Evolutionary conservation across 1,140 invertebrate genomes (phyloP).

Genomic region (Contarinia nasturtii): DNA sequence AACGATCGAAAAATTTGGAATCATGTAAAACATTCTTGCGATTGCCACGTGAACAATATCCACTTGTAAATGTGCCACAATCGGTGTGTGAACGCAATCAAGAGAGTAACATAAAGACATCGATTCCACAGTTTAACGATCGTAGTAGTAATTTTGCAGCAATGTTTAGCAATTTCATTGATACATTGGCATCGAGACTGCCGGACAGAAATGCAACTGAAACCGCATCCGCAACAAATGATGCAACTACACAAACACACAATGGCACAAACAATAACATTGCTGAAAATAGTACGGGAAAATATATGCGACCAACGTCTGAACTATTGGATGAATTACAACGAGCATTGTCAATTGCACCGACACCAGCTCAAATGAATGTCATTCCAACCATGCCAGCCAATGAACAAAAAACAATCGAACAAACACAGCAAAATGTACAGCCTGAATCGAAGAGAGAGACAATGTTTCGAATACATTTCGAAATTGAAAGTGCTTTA

Average conservation of each 20-base stretch:
- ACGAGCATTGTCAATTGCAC: slow-evolving; percentile 14
- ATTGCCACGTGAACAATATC: background rate
- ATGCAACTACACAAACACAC: background rate
- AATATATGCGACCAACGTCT: slow-evolving; percentile 14
- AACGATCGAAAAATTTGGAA: slow-evolving; percentile 27
- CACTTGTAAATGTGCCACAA: background rate
- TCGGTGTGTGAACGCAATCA: background rate
- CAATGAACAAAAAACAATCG: background rate
- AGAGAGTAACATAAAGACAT: background rate
- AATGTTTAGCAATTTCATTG: slow-evolving; percentile 3
- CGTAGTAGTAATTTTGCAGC: background rate
- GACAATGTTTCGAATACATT: slow-evolving; percentile 18
- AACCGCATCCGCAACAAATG: background rate
- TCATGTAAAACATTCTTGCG: background rate
- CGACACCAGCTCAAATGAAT: background rate
- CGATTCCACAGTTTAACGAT: background rate
- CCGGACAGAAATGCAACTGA: slow-evolving; percentile 1
- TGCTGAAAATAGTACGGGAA: background rate
- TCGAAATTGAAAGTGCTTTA: slow-evolving; percentile 33
- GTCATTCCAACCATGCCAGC: background rate
- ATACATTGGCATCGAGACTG: slow-evolving; percentile 5
- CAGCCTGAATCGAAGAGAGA: no score
- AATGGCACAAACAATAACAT: background rate
- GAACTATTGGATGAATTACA: slow-evolving; percentile 27
- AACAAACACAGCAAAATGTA: background rate